phyloP scores from a whole-genome alignment of 2,888 invertebrate genomes.

The Augiades crinisus region DNA sequence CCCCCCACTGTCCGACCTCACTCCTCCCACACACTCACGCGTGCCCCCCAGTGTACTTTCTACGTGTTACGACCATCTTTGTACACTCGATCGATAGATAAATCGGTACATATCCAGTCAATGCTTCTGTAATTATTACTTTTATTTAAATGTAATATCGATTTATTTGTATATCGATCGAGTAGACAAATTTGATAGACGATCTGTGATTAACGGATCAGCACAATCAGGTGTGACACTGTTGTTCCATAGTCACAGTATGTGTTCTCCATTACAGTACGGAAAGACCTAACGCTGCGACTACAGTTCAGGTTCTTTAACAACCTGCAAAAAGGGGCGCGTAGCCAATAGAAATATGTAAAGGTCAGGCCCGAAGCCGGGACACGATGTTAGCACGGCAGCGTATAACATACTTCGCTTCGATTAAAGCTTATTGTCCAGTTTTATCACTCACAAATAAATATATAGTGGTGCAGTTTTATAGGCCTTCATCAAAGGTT shows the following conservation, averaged over 20 bases:
- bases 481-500: slow-evolving; percentile 31
- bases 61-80: slow-evolving; percentile 15
- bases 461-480: slow-evolving; percentile 58
- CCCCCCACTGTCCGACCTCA: no score
- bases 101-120: neutral
- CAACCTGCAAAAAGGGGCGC: slow-evolving; percentile 92
- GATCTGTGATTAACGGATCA: slow-evolving; percentile 27
- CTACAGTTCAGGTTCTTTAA: slow-evolving; percentile 98
- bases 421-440: slow-evolving; percentile 58
- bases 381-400: slow-evolving; percentile 65
- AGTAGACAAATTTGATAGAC: slow-evolving; percentile 11
- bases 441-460: slow-evolving; percentile 53
- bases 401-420: slow-evolving; percentile 74
- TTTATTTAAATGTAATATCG: neutral
- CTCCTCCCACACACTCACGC: slow-evolving; percentile 39
- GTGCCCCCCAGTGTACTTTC: slow-evolving; percentile 22
- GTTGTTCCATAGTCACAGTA: slow-evolving; percentile 54
- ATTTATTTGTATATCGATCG: slow-evolving; percentile 19
- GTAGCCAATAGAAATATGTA: slow-evolving; percentile 86
- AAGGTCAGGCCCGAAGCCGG: slow-evolving; percentile 65
- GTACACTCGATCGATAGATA: slow-evolving; percentile 14
- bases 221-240: slow-evolving; percentile 27
- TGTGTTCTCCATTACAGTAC: slow-evolving; percentile 89
- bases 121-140: neutral
- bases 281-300: slow-evolving; percentile 97